Percentiles rank a stretch among this genome's conserved stretches.
Conservation (phyloP, 2,113 vertebrate genomes). For the Triplophysa siluroides region DNA sequence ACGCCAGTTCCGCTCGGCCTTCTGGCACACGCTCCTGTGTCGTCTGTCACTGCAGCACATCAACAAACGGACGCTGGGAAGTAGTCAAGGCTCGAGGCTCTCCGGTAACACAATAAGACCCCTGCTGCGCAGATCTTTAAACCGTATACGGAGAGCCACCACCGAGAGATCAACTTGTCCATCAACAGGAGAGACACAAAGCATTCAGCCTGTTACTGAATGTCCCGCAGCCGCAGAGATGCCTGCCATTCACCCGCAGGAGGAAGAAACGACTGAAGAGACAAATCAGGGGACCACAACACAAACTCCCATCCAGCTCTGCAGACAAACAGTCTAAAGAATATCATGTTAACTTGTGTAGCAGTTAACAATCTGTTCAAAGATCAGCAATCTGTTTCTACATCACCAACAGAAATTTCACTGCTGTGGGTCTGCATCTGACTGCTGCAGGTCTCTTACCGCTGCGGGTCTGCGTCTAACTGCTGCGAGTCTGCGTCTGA, state of each 20-base stretch:
- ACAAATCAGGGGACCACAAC: neutral
- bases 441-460: too few species aligned
- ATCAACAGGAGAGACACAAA: neutral
- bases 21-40: constrained; percentile 85
- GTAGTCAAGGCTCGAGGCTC: constrained; percentile 9
- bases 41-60: constrained; percentile 78
- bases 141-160: neutral
- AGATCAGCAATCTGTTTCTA: too few species aligned
- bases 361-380: too few species aligned
- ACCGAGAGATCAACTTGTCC: neutral
- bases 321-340: too few species aligned
- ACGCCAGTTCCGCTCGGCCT: constrained; percentile 85
- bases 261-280: neutral
- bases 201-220: neutral
- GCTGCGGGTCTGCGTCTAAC: too few species aligned
- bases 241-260: neutral
- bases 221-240: neutral
- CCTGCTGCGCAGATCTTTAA: constrained; percentile 63
- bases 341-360: too few species aligned
- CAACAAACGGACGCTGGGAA: constrained; percentile 71
- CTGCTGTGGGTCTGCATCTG: too few species aligned
- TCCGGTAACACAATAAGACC: constrained; percentile 62
- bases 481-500: too few species aligned
- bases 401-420: too few species aligned
- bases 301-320: neutral